Percentiles rank a stretch among this genome's conserved stretches.
Conservation (phyloP, 2,888 invertebrate genomes). For the Chirona hameri region DNA sequence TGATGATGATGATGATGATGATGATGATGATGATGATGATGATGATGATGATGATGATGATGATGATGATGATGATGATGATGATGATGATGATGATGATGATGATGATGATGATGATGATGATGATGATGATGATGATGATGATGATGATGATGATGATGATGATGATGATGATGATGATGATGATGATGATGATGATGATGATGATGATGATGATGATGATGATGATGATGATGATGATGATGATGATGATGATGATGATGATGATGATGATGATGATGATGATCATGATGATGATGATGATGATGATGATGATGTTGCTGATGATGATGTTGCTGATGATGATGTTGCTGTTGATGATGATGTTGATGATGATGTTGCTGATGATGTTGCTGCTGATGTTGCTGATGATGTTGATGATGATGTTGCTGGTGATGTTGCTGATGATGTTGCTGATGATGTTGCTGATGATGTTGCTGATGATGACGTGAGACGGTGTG, state of each 20-base stretch:
- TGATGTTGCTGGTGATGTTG: too few relatives aligned
- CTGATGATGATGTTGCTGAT: too few relatives aligned
- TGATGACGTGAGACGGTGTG: too few relatives aligned
- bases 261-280: background rate
- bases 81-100: conserved; percentile 22
- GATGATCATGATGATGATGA: conserved; percentile 11
- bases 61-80: conserved; percentile 10
- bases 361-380: too few relatives aligned
- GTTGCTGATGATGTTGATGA: too few relatives aligned
- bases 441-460: too few relatives aligned
- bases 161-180: conserved; percentile 22
- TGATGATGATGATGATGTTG: too few relatives aligned
- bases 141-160: conserved; percentile 22
- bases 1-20: conserved; percentile 22
- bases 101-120: conserved; percentile 22
- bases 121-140: conserved; percentile 22
- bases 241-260: conserved; percentile 7
- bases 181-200: conserved; percentile 22
- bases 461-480: too few relatives aligned
- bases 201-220: conserved; percentile 22
- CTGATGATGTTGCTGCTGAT: too few relatives aligned
- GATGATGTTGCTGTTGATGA: too few relatives aligned
- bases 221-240: conserved; percentile 22
- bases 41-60: conserved; percentile 22
- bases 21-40: conserved; percentile 10